Evolutionary conservation across 2,797 vertebrate species (phyloP), one percentile per base, ranked within the genome.

Genomic region (Mallotus villosus): DNA sequence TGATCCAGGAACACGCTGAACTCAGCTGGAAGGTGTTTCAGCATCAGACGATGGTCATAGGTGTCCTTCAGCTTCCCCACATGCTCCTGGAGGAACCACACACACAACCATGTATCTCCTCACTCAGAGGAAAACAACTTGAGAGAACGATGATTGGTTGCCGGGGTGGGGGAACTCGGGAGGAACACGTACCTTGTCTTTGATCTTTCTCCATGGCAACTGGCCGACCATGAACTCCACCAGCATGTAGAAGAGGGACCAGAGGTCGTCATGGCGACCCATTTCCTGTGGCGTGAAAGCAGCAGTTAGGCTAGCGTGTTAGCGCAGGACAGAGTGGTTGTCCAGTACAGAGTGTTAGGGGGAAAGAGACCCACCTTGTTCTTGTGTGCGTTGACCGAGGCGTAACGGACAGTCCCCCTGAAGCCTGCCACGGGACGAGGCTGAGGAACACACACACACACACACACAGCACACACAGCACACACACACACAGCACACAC

Each of bases 221-320:
- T 99, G 97, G 51, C 97, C 97, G 67, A 98, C 94, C 72, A 97
- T 93, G 88, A 99, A 99, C 82, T 99, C 97, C 77, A 99, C 97
- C 89, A 99, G 89, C 97, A 99, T 99, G 91, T 99, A 99, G 91
- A 98, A 99, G 57, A 99, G 93, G 78, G 97, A 99, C 97, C 97
- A 99, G 72, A 99, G 94, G 85, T 99, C 97, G 74, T 99, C 97
- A 67, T 99, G 97, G 41, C 97, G 94, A 74, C 97, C 97, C 97
- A 99, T 99, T 89, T 99, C 97, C 97, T 99, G 91, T 71, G 77
- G 63, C 71, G 67, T 29, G 12, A 57, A 27, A 32, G 4, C 17
- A 55, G 17, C 11, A 24, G 3, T 29, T 25, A 51, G 12, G 4
- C 57, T 25, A 16, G 14, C 25, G 19, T 24, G 5, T 1, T 21